phyloP scores from a whole-genome alignment of 2,888 invertebrate species.

The Thecophora atra region DNA sequence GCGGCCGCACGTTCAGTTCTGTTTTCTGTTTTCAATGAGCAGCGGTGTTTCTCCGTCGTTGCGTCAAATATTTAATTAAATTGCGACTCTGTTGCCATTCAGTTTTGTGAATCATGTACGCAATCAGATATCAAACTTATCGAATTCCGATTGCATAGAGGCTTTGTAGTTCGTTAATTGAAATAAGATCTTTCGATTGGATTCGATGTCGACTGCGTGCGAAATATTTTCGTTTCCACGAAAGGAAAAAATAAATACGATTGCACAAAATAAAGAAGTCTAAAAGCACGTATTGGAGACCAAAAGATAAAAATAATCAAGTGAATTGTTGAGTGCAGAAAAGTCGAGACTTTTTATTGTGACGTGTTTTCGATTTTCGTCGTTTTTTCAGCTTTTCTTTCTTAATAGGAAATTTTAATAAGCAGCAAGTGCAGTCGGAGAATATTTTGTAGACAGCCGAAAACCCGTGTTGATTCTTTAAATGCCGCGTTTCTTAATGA shows the following conservation, averaged over 20 bases:
- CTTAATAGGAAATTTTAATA: not conserved
- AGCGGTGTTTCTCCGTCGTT: conserved; percentile 32
- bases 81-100: not conserved
- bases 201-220: not conserved
- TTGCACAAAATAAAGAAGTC: not conserved
- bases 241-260: not conserved
- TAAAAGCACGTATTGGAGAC: not conserved
- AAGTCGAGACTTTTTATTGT: not conserved
- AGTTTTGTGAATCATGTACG: not conserved
- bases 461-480: not conserved
- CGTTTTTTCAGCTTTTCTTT: not conserved
- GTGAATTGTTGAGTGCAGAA: conserved; percentile 2
- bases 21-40: conserved; percentile 40
- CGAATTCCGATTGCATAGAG: not conserved
- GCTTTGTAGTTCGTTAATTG: not conserved
- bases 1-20: conserved; percentile 32
- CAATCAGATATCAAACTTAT: not conserved
- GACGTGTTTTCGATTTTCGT: not conserved
- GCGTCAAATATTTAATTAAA: not conserved
- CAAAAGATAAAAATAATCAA: not conserved
- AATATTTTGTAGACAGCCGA: not conserved
- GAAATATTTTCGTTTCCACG: not conserved
- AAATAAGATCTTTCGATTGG: not conserved
- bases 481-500: no score
- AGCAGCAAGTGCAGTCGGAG: not conserved